Evolutionary conservation across 2,113 vertebrate species (phyloP), one percentile per base, ranked within the genome.

Genomic region (Centrocercus urophasianus): DNA sequence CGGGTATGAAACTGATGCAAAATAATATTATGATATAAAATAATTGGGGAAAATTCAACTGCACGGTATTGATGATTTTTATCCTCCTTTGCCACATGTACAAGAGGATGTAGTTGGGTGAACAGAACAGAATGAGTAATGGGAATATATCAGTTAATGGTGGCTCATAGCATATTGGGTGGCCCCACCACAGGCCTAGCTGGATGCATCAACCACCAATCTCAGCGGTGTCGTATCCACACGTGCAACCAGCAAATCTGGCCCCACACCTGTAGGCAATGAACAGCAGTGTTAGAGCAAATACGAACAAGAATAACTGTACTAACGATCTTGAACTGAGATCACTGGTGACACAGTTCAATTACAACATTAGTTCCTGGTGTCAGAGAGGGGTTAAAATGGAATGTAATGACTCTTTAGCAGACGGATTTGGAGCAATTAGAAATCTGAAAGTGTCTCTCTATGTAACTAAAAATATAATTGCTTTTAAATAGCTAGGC

Each of bases 301-400:
- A 71, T 88, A 92, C 80, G 75, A 74, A 54, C 91, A 94, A 95
- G 83, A 85, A 73, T 36, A 93, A 67, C 81, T 93, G n/a, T 80
- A 83, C 57, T 89, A 86, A 97, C 92, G 84, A 54, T 69, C 93
- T 82, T 87, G 93, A 97, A 96, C 83, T 72, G 82, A 97, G 94
- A 97, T 96, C 93, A 94, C 18, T 89, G 90, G 91, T 97, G 96
- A 97, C 93, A 97, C 70, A 90, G 95, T 95, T 98, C 97, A 97
- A 88, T 97, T 96, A 94, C 71, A 93, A 63, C 94, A 90, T 97
- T 96, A 90, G 74, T 79, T 97, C 92, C 72, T 94, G 60, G 79
- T 97, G 97, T 95, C 97, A 97, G 90, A 96, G 67, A 97, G 74
- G 94, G 97, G 96, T 97, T 97, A 97, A 98, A 97, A 96, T 75